A percentile compares a stretch with the other conserved stretches of the same genome.
These are phyloP conservation scores for Corythaixoides concolor DNA, from an alignment of 2,113 vertebrate genomes.

Conservation along the genomic window DNA sequence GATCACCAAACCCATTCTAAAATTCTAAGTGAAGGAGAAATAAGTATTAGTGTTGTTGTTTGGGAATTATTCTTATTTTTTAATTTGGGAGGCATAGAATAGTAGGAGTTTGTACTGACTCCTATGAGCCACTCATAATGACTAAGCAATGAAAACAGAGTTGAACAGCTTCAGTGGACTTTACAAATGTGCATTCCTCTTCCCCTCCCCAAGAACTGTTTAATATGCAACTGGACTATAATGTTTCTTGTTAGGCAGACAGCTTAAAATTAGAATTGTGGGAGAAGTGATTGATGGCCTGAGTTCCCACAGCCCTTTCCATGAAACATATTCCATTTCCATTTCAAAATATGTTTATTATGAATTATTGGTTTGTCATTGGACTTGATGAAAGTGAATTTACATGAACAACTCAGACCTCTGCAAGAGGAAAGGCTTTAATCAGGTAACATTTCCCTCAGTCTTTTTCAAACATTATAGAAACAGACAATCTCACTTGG, in stretches of 20 bases:
- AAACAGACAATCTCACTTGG: neutral
- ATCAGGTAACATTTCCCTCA: neutral
- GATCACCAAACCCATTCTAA: neutral
- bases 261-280: conserved; percentile 31
- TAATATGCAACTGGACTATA: conserved; percentile 8
- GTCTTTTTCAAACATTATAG: neutral
- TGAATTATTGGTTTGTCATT: conserved; percentile 58
- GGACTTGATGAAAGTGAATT: conserved; percentile 41
- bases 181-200: neutral
- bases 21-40: neutral
- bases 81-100: neutral
- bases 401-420: neutral
- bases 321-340: conserved; percentile 38
- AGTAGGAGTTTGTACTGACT: neutral
- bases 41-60: neutral
- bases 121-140: neutral
- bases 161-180: neutral
- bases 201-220: neutral
- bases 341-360: conserved; percentile 61
- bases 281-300: conserved; percentile 54
- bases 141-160: neutral
- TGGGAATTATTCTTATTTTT: neutral
- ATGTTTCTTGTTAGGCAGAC: conserved; percentile 52
- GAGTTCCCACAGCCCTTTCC: conserved; percentile 9
- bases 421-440: neutral